Percentiles rank a stretch among this genome's conserved stretches.
These are phyloP conservation scores for Indicator maculatus DNA, from an alignment of 2,113 vertebrate species.

Conservation along the genomic window DNA sequence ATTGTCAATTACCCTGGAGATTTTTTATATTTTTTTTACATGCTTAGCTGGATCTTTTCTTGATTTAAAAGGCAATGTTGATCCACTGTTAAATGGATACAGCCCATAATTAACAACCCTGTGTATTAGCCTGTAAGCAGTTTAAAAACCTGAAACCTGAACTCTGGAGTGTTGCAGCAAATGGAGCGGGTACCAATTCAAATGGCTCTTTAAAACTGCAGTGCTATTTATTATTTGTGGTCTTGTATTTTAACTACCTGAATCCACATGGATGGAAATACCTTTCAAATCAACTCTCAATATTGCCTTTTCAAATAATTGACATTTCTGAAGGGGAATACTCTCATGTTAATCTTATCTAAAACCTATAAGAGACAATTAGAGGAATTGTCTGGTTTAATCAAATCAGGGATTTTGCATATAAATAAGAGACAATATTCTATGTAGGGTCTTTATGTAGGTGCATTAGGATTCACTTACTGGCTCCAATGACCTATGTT, in stretches of 20 bases:
- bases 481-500: slow-evolving; percentile 66
- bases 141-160: not conserved
- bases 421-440: slow-evolving; percentile 68
- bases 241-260: slow-evolving; percentile 48
- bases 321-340: slow-evolving; percentile 17
- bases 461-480: slow-evolving; percentile 63
- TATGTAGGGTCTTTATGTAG: slow-evolving; percentile 70
- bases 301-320: slow-evolving; percentile 55
- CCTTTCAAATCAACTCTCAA: slow-evolving; percentile 23
- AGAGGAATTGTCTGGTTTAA: slow-evolving; percentile 66
- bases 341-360: slow-evolving; percentile 38
- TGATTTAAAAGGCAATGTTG: slow-evolving; percentile 49
- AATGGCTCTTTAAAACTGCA: not conserved
- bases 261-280: slow-evolving; percentile 2
- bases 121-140: not conserved
- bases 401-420: slow-evolving; percentile 74
- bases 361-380: slow-evolving; percentile 67
- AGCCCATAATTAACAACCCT: not conserved
- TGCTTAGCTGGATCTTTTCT: slow-evolving; percentile 22
- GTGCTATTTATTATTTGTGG: not conserved
- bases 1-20: not conserved
- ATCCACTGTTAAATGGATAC: not conserved
- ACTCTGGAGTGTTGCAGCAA: not conserved
- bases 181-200: not conserved
- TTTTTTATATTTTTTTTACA: not conserved